A percentile compares a stretch with the other conserved stretches of the same genome.
These are phyloP conservation scores for Heliothis virescens DNA, from an alignment of 1,140 invertebrate genomes.

Conservation along the genomic window DNA sequence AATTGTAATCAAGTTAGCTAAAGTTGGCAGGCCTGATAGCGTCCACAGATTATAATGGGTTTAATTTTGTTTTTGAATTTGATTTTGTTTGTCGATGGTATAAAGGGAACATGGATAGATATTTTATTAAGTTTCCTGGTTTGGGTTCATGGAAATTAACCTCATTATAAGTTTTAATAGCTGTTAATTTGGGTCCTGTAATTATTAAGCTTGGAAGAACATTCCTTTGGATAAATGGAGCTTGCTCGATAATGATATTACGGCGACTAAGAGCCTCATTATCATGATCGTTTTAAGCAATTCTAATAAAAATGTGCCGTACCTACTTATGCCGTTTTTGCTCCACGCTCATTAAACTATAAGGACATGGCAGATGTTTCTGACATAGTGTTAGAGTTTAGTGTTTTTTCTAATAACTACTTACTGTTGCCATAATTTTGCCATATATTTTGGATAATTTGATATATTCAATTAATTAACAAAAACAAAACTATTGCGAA, in stretches of 20 bases:
- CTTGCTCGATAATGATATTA: background rate
- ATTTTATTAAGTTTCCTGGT: slow-evolving; percentile 15
- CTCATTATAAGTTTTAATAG: slow-evolving; percentile 15
- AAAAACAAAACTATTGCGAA: too few relatives aligned
- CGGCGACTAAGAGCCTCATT: background rate
- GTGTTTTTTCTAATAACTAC: too few relatives aligned
- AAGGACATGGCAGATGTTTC: too few relatives aligned
- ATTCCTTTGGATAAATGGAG: slow-evolving; percentile 17
- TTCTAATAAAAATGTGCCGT: too few relatives aligned
- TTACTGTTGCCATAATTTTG: too few relatives aligned
- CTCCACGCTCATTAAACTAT: too few relatives aligned
- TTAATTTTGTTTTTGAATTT: slow-evolving; percentile 5
- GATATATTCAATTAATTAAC: too few relatives aligned
- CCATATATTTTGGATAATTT: too few relatives aligned
- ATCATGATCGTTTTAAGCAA: background rate
- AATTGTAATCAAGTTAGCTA: slow-evolving; percentile 23
- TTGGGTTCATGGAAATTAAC: background rate
- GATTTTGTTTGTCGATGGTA: slow-evolving; percentile 3
- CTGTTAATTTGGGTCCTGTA: slow-evolving; percentile 23
- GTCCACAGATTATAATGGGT: slow-evolving; percentile 27
- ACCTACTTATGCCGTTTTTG: too few relatives aligned
- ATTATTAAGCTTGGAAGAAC: slow-evolving; percentile 5
- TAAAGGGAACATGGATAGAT: background rate
- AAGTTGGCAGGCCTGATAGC: slow-evolving; percentile 18
- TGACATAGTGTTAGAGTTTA: too few relatives aligned